Conservation (phyloP, 2,113 vertebrate species). For the Daphoenositta chrysoptera region DNA sequence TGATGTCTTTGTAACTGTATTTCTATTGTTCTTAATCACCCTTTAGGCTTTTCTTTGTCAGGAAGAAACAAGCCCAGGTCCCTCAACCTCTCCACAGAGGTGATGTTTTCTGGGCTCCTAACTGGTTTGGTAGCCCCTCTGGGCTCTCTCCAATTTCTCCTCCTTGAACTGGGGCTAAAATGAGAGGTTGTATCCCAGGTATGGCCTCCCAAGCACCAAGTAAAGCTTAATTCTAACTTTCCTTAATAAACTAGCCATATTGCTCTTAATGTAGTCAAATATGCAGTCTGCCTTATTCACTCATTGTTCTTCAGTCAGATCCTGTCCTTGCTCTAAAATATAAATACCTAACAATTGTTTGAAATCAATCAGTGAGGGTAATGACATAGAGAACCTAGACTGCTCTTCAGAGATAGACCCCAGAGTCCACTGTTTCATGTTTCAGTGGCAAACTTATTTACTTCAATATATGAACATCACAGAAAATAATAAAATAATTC, state of each 20-base stretch:
- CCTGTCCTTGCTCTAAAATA: neutral
- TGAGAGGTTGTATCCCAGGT: neutral
- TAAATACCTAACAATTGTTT: neutral
- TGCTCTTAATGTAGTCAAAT: neutral
- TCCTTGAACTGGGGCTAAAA: neutral
- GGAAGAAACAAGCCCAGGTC: neutral
- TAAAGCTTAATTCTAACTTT: neutral
- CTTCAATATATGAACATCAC: neutral
- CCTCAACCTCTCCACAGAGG: neutral
- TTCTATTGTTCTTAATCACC: neutral
- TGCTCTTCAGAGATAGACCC: neutral
- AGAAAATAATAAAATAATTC: neutral
- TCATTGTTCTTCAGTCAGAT: neutral
- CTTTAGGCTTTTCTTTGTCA: neutral
- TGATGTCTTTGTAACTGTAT: neutral
- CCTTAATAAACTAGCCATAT: neutral
- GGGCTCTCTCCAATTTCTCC: neutral
- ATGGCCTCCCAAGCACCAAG: neutral
- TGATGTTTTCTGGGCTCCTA: neutral
- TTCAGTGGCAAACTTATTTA: neutral
- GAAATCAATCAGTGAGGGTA: neutral
- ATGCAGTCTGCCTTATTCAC: neutral
- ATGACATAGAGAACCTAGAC: neutral
- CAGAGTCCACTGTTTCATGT: neutral
- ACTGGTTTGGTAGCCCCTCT: neutral